A percentile compares a stretch with the other conserved stretches of the same genome.
phyloP scores from a whole-genome alignment of 2,797 vertebrate genomes.

The Glyptemys insculpta region DNA sequence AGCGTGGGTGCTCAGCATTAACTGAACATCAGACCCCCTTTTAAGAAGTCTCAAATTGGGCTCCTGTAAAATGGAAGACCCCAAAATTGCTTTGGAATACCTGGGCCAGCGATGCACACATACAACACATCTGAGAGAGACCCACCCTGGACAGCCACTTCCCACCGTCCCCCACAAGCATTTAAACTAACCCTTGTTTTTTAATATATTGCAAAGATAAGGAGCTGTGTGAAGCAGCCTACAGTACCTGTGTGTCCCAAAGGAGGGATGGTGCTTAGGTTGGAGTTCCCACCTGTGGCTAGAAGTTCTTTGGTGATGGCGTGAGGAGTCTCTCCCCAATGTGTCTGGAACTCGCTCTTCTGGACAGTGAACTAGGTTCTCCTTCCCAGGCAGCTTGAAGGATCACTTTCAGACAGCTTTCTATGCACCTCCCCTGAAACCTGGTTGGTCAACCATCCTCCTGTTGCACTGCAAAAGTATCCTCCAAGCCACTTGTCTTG shows the following conservation, averaged over 20 bases:
- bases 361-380: neutral
- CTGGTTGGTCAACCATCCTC: accelerated
- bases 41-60: neutral
- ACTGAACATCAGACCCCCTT: neutral
- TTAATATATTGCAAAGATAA: neutral
- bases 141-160: neutral
- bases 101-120: neutral
- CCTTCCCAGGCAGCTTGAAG: neutral
- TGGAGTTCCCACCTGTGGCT: neutral
- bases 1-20: neutral
- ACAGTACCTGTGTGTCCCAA: conserved; percentile 21
- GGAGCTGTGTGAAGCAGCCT: neutral
- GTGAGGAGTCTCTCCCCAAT: neutral
- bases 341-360: neutral
- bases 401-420: neutral
- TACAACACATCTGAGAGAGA: neutral
- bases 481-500: too few species aligned
- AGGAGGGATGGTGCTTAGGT: accelerated
- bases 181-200: neutral
- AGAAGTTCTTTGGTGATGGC: neutral
- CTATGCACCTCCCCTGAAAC: accelerated
- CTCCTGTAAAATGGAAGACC: neutral
- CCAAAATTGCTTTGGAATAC: neutral
- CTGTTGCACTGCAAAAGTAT: neutral
- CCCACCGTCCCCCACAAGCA: neutral